Percentiles rank a stretch among this genome's conserved stretches.
These are phyloP conservation scores for Urocynchramus pylzowi DNA, from an alignment of 2,113 vertebrate genomes.

Conservation along the genomic window DNA sequence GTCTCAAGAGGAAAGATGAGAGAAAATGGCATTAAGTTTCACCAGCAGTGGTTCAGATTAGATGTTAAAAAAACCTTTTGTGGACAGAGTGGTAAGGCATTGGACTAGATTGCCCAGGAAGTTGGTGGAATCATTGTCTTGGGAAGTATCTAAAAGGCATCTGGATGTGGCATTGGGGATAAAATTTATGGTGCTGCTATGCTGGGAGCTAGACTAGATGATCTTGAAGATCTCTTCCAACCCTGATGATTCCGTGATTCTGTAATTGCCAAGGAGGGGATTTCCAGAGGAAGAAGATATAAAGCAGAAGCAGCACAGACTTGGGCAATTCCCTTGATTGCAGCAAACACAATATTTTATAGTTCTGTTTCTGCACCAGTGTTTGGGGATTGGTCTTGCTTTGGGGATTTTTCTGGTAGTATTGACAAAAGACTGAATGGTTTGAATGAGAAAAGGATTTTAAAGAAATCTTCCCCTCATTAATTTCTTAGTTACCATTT, in stretches of 20 bases:
- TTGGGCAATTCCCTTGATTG: neutral
- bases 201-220: neutral
- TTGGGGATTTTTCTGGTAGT: neutral
- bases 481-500: neutral
- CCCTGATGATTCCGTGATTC: neutral
- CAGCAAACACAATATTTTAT: neutral
- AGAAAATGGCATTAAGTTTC: neutral
- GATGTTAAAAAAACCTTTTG: neutral
- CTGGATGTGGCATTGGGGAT: neutral
- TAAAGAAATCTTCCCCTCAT: neutral
- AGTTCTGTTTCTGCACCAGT: neutral
- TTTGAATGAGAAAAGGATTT: neutral
- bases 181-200: neutral
- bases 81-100: neutral
- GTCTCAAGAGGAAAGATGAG: neutral
- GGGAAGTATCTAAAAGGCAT: neutral
- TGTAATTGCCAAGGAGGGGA: neutral
- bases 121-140: neutral
- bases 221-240: neutral
- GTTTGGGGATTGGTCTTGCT: neutral
- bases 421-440: neutral
- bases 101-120: neutral
- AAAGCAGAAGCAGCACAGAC: neutral
- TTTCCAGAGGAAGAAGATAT: neutral
- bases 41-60: neutral